Conservation (phyloP, 2,113 vertebrate genomes). For the Scophthalmus maximus region DNA sequence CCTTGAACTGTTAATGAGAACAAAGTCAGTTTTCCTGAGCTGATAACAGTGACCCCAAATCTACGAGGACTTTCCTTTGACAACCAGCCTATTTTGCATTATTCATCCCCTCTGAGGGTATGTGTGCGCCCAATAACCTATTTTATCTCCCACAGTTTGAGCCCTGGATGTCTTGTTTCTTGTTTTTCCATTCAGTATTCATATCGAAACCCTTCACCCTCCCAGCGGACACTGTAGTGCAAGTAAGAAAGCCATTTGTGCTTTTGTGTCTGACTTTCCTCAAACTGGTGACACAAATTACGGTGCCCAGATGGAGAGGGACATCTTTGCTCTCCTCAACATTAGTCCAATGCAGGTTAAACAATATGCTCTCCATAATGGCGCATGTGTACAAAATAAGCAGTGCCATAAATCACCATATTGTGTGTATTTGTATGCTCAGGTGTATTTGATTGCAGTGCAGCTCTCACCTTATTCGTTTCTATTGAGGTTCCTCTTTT, state of each 20-base stretch:
- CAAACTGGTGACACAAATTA: constrained; percentile 24
- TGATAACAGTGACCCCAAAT: constrained; percentile 58
- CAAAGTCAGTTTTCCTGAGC: constrained; percentile 58
- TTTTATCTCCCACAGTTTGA: constrained; percentile 73
- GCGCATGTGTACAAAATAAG: not conserved
- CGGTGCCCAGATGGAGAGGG: not conserved
- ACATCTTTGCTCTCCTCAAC: not conserved
- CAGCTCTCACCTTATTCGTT: not conserved
- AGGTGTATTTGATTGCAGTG: constrained; percentile 7
- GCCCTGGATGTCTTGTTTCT: constrained; percentile 61
- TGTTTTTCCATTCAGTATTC: constrained; percentile 63
- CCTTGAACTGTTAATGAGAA: constrained; percentile 61
- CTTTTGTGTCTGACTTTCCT: constrained; percentile 20
- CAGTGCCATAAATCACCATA: not conserved
- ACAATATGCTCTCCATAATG: not conserved
- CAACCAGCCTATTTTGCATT: constrained; percentile 79
- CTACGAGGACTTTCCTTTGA: constrained; percentile 64
- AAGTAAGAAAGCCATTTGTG: constrained; percentile 33
- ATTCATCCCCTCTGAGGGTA: constrained; percentile 76
- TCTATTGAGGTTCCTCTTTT: not conserved
- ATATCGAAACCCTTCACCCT: constrained; percentile 49
- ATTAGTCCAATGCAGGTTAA: not conserved
- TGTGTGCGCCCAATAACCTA: constrained; percentile 73
- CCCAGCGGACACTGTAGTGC: constrained; percentile 41
- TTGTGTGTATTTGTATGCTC: not conserved